phyloP scores from a whole-genome alignment of 2,113 vertebrate species.

The Seriola aureovittata region DNA sequence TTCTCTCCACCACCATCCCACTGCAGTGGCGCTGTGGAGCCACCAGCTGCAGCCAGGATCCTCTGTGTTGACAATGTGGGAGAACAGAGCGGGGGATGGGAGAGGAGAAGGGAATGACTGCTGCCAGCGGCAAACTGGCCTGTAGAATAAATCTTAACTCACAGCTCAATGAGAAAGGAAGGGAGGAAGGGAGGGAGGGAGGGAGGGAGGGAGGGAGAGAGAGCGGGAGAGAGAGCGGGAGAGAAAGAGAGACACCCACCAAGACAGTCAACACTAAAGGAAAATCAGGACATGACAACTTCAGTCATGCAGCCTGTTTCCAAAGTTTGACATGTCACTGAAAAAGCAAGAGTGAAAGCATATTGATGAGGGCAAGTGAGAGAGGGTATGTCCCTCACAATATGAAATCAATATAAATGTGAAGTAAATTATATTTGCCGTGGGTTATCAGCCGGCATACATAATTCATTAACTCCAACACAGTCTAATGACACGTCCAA shows the following conservation, averaged over 20 bases:
- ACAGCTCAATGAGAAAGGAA: conserved; percentile 1
- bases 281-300: conserved; percentile 13
- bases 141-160: conserved; percentile 56
- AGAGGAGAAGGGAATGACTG: conserved; percentile 53
- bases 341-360: neutral
- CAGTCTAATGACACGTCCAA: conserved; percentile 17
- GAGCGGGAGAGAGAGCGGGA: neutral
- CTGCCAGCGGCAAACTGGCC: conserved; percentile 55
- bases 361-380: conserved; percentile 10
- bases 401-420: conserved; percentile 37
- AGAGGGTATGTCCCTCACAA: conserved; percentile 15
- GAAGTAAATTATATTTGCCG: conserved; percentile 32
- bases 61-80: conserved; percentile 67
- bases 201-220: neutral
- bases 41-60: conserved; percentile 17
- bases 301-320: neutral
- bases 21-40: conserved; percentile 75
- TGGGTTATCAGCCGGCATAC: conserved; percentile 19
- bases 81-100: conserved; percentile 48
- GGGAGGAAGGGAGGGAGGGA: neutral
- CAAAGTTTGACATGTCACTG: neutral
- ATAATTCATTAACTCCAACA: conserved; percentile 34
- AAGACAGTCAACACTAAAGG: conserved; percentile 3
- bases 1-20: conserved; percentile 51
- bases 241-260: neutral